Base-by-base conservation (phyloP, 1,140 invertebrate genomes). In the Eueides isabella region DNA sequence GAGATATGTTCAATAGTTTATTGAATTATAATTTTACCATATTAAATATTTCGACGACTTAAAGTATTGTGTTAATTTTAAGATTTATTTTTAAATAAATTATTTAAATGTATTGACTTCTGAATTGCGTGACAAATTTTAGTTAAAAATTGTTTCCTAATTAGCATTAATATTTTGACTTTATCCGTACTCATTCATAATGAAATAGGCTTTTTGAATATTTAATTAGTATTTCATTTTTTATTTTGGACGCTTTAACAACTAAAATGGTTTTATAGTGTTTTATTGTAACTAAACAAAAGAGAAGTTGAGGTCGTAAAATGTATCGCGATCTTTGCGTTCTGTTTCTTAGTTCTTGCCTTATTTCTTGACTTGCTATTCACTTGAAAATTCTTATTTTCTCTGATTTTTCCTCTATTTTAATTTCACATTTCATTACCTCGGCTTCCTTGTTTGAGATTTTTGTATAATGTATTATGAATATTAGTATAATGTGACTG, bases 301-400 rank as follows among this genome's bases (percentile, higher is more conserved):
- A 61, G 75, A 71, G 85, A 88, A 91, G 90, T 91, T 87, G 90
- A 91, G 87, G 89, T 92, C 80, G 79, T 91, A 73, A 90, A 90
- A 90, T 90, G 88, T 82, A 65, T 33, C 62, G 69, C 35, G 72
- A 66, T 68, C 67, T 75, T 64, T 75, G 71, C 12, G 67, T 70
- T 75, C 65, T 48, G 68, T 71, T 41, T 33, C 28, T 73, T 11
- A 66, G 14, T 73, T 55, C 64, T 75, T n/a, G 41, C 61, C 66
- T 62, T 65, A 70, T 75, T 71, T 48, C 61, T n/a, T n/a, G n/a
- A n/a, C 16, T 74, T 41, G 5, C 38, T 71, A 63, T 71, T 26
- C 35, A 55, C 30, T 23, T 68, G 48, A 26, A 35, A 71, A 26
- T 61, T 61, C 61, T 62, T 72, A n/a, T 48, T 67, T 71, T 14